These are phyloP conservation scores for Cremastinae sp. DNA, from an alignment of 2,888 invertebrate genomes.

Conservation along the genomic window DNA sequence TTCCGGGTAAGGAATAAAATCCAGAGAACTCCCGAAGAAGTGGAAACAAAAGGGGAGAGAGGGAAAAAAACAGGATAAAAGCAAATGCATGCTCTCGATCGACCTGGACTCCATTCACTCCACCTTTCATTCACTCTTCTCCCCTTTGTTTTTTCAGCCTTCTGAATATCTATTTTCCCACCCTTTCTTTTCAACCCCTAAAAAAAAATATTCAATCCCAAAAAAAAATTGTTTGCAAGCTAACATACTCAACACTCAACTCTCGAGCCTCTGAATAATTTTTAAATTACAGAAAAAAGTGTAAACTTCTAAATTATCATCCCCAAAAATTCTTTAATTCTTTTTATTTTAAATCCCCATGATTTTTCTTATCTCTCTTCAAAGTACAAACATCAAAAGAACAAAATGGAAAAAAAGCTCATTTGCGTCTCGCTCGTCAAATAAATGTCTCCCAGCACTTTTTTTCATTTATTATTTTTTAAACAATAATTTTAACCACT, in stretches of 20 bases:
- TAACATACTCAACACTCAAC: too few relatives aligned
- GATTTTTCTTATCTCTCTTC: not conserved
- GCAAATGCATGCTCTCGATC: slow-evolving; percentile 52
- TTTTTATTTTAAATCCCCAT: not conserved
- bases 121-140: slow-evolving; percentile 16
- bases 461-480: slow-evolving; percentile 75
- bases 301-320: too few relatives aligned
- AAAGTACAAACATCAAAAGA: too few relatives aligned
- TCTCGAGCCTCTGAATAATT: not conserved
- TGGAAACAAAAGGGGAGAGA: not conserved
- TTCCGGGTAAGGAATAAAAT: slow-evolving; percentile 9
- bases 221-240: too few relatives aligned
- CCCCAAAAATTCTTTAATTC: not conserved
- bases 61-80: slow-evolving; percentile 34
- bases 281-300: too few relatives aligned
- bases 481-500: slow-evolving; percentile 80
- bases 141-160: slow-evolving; percentile 3
- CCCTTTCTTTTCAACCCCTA: not conserved
- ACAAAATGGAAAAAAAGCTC: not conserved
- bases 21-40: slow-evolving; percentile 3
- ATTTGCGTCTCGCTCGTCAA: slow-evolving; percentile 22
- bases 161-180: not conserved
- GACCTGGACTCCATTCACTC: slow-evolving; percentile 33
- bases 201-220: not conserved
- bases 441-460: slow-evolving; percentile 40